Evolutionary conservation across 1,140 invertebrate species (phyloP).

Genomic region (Caenorhabditis inopinata): DNA sequence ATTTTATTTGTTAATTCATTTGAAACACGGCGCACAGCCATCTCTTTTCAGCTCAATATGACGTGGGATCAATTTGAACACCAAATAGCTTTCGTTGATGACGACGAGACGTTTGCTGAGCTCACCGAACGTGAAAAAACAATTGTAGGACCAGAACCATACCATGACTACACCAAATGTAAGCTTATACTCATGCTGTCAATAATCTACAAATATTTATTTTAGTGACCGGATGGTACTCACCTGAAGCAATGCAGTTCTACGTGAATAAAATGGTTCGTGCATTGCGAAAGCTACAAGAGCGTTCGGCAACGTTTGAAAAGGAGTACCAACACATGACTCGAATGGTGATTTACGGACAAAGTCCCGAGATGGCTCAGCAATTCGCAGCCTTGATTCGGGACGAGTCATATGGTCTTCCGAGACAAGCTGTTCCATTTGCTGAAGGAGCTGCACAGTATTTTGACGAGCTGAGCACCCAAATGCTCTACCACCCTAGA

Average conservation of each 20-base stretch:
- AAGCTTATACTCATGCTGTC: not conserved
- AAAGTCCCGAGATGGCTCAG: not conserved
- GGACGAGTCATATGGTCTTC: not conserved
- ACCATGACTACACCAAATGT: not conserved
- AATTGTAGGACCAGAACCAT: not conserved
- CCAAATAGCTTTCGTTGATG: not conserved
- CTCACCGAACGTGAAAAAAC: not conserved
- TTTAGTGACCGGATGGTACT: not conserved
- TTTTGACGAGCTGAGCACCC: not conserved
- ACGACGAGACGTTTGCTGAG: not conserved
- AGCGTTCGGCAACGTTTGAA: not conserved
- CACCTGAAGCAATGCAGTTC: not conserved
- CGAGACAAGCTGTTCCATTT: no score
- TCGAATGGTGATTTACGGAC: not conserved
- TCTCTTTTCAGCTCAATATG: not conserved
- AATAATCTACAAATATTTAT: not conserved
- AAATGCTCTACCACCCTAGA: not conserved
- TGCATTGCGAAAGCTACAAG: not conserved
- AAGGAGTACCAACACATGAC: not conserved
- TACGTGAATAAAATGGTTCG: conserved; percentile 1
- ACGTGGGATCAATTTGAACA: not conserved
- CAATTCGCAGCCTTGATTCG: not conserved
- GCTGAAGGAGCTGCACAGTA: not conserved
- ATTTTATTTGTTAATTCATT: no score
- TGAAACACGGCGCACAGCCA: not conserved